Conservation (phyloP, 2,113 vertebrate species). For the Anarrhichthys ocellatus region DNA sequence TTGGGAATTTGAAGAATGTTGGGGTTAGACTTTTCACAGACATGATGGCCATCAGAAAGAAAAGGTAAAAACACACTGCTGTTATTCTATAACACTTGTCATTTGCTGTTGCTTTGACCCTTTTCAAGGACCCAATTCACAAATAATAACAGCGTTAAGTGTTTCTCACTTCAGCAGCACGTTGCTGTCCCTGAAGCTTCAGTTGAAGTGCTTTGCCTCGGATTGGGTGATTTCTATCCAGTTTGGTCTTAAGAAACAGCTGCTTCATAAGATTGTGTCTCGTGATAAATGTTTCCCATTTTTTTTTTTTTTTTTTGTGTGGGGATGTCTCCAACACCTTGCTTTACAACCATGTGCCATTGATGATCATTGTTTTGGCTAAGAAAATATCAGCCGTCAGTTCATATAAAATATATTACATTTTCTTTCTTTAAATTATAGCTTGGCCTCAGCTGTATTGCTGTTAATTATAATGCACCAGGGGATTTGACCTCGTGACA, state of each 20-base stretch:
- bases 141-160: constrained; percentile 9
- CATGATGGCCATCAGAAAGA: too few relatives aligned
- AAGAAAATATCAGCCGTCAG: background rate
- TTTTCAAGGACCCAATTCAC: constrained; percentile 3
- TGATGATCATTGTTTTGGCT: constrained; percentile 30
- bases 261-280: background rate
- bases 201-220: background rate
- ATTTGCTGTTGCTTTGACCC: background rate
- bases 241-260: background rate
- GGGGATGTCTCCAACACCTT: background rate
- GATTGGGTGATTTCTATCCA: background rate
- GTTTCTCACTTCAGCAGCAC: background rate
- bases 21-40: too few relatives aligned
- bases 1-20: too few relatives aligned
- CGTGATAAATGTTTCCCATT: background rate
- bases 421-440: constrained; percentile 30
- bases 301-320: too few relatives aligned
- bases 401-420: constrained; percentile 16
- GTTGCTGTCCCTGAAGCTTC: background rate
- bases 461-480: constrained; percentile 67
- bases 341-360: background rate
- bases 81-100: background rate
- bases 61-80: background rate
- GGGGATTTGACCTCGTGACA: constrained; percentile 63
- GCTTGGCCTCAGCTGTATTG: constrained; percentile 45